These are phyloP conservation scores for Selene dorsalis DNA, from an alignment of 2,797 vertebrate species.

Conservation along the genomic window DNA sequence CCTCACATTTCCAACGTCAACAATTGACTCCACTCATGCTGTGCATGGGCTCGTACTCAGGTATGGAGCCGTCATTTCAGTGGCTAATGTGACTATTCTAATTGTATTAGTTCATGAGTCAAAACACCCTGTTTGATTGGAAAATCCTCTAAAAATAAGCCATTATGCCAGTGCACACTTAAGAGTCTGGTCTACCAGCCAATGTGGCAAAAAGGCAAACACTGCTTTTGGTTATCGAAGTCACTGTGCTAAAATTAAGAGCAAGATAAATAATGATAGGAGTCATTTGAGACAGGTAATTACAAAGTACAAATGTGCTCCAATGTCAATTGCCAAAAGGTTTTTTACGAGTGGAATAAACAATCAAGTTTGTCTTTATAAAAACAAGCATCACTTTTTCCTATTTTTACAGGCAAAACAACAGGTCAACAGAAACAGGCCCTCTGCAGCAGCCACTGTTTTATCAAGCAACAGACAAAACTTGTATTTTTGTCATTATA, in stretches of 20 bases:
- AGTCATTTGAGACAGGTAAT: not conserved
- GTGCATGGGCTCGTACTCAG: slow-evolving; percentile 58
- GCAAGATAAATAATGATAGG: not conserved
- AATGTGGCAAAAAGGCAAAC: not conserved
- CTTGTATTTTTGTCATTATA: not conserved
- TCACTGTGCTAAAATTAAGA: not conserved
- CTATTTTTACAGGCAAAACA: not conserved
- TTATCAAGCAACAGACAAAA: not conserved
- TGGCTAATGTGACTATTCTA: slow-evolving; percentile 22
- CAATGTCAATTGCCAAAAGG: not conserved
- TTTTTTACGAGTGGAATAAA: slow-evolving; percentile 2
- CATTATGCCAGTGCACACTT: not conserved
- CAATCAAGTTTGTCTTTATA: not conserved
- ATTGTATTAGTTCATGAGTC: slow-evolving; percentile 9
- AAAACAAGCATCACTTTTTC: not conserved
- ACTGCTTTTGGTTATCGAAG: not conserved
- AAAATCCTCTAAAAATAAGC: not conserved
- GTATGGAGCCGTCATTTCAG: slow-evolving; percentile 45
- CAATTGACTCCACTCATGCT: slow-evolving; percentile 38
- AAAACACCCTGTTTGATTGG: slow-evolving; percentile 20
- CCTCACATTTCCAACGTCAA: slow-evolving; percentile 56
- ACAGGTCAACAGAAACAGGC: not conserved
- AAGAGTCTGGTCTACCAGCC: not conserved
- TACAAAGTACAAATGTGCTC: not conserved
- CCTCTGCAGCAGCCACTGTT: not conserved